A percentile compares a stretch with the other conserved stretches of the same genome.
These are phyloP conservation scores for Tinamus major DNA, from an alignment of 2,797 vertebrate genomes.

Conservation along the genomic window DNA sequence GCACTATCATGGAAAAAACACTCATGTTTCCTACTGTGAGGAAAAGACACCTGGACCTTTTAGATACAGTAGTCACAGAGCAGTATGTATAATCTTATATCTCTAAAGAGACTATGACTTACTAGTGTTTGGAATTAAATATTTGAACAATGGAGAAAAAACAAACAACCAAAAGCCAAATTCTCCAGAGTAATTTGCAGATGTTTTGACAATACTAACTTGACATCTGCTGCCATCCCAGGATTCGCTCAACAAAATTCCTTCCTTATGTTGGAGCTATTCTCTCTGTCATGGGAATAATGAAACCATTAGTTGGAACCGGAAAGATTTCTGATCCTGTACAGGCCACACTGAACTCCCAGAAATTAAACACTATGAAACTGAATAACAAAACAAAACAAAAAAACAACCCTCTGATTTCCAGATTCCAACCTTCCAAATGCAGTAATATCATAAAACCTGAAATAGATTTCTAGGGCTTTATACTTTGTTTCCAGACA, in stretches of 20 bases:
- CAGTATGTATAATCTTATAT: not conserved
- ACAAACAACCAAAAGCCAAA: not conserved
- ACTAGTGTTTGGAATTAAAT: not conserved
- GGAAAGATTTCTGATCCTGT: not conserved
- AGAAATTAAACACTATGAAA: not conserved
- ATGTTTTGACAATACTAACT: conserved; percentile 8
- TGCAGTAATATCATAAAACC: not conserved
- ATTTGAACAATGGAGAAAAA: not conserved
- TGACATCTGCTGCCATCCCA: not conserved
- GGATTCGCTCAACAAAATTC: conserved; percentile 23
- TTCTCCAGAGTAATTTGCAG: not conserved
- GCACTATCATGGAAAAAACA: not conserved
- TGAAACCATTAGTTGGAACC: not conserved
- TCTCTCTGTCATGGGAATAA: not conserved
- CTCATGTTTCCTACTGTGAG: not conserved
- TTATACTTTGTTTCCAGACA: not conserved
- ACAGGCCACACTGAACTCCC: not conserved
- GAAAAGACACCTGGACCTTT: not conserved
- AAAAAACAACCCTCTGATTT: not conserved
- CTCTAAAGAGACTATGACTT: not conserved
- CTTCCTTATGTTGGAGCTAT: not conserved
- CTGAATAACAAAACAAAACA: not conserved
- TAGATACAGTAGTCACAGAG: not conserved
- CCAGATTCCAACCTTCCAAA: not conserved
- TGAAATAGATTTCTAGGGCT: not conserved